Conservation (phyloP, 1,140 invertebrate species). For the Caenorhabditis briggsae region DNA sequence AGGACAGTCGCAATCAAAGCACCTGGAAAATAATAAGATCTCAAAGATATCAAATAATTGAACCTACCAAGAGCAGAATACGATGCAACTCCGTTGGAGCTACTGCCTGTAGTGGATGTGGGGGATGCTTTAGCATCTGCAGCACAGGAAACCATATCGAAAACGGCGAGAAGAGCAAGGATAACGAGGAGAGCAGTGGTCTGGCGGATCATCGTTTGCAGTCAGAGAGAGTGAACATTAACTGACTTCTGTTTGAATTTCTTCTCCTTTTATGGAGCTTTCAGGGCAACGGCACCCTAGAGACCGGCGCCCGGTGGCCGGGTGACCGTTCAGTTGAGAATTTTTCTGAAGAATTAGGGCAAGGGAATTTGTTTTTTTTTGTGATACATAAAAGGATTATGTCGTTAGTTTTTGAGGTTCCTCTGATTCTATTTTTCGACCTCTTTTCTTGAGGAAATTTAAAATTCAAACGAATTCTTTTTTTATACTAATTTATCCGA, state of each 20-base stretch:
- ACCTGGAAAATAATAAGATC: not conserved
- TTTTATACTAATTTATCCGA: too few relatives aligned
- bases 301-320: not conserved
- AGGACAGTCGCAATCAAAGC: not conserved
- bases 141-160: not conserved
- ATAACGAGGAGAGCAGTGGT: slow-evolving; percentile 15
- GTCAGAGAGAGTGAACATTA: not conserved
- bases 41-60: not conserved
- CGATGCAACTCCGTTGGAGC: not conserved
- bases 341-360: not conserved
- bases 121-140: too few relatives aligned
- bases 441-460: too few relatives aligned
- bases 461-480: too few relatives aligned
- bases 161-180: slow-evolving; percentile 7
- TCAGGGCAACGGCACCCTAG: not conserved
- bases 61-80: not conserved
- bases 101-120: not conserved
- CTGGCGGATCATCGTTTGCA: not conserved
- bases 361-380: too few relatives aligned
- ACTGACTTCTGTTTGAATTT: not conserved
- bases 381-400: too few relatives aligned
- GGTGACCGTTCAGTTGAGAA: not conserved
- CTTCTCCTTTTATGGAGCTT: not conserved
- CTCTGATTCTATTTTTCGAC: too few relatives aligned
- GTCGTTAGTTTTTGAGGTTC: too few relatives aligned